Evolutionary conservation across 2,797 vertebrate species (phyloP).

Genomic region (Cyprinodon diabolis): DNA sequence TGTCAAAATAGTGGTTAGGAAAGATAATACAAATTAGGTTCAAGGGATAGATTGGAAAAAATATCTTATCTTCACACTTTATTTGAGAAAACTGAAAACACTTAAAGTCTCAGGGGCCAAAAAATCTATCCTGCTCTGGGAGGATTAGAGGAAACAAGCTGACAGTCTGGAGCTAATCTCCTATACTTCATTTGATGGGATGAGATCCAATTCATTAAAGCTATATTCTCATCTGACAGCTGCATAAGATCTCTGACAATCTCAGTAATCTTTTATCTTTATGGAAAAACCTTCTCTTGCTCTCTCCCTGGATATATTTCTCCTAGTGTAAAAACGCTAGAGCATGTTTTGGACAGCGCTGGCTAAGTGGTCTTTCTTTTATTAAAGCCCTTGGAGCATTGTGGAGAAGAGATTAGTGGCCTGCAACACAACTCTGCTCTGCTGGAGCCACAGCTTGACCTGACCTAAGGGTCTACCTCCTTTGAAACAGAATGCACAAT

Average conservation of each 20-base stretch:
- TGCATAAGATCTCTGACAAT: slow-evolving; percentile 63
- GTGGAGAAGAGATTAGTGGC: slow-evolving; percentile 61
- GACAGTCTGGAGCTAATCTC: slow-evolving; percentile 67
- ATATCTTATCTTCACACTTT: slow-evolving; percentile 21
- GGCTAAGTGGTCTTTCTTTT: slow-evolving; percentile 58
- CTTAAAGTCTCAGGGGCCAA: slow-evolving; percentile 46
- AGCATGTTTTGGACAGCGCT: slow-evolving; percentile 49
- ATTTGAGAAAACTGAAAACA: slow-evolving; percentile 44
- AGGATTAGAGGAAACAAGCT: slow-evolving; percentile 65
- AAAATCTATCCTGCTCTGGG: slow-evolving; percentile 43
- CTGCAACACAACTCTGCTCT: slow-evolving; percentile 54
- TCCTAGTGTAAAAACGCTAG: slow-evolving; percentile 37
- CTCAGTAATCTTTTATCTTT: slow-evolving; percentile 70
- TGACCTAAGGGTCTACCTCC: slow-evolving; percentile 42
- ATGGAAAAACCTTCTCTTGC: slow-evolving; percentile 23
- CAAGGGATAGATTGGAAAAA: slow-evolving; percentile 2
- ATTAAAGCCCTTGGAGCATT: slow-evolving; percentile 51
- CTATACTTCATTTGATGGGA: slow-evolving; percentile 66
- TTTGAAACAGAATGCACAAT: slow-evolving; percentile 45
- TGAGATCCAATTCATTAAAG: slow-evolving; percentile 65
- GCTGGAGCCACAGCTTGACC: slow-evolving; percentile 57
- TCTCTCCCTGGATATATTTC: slow-evolving; percentile 8
- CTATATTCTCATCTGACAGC: slow-evolving; percentile 59
- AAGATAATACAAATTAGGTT: neutral
- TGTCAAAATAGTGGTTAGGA: neutral